Evolutionary conservation across 2,888 invertebrate genomes (phyloP).

Genomic region (Dorcus hopei): DNA sequence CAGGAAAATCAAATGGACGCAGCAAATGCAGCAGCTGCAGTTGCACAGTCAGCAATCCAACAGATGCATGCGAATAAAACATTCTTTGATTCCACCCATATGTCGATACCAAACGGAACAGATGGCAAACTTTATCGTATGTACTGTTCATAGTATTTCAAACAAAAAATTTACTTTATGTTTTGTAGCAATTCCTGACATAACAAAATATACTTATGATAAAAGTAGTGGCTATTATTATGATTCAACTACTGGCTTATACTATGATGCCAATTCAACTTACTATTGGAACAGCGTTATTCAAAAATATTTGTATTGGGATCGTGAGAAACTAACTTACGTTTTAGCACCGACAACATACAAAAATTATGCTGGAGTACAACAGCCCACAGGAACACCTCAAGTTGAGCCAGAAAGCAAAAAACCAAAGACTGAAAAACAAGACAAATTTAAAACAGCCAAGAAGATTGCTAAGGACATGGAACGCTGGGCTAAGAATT

Average conservation of each 20-base stretch:
- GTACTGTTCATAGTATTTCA: slow-evolving; percentile 28
- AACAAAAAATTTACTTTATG: neutral
- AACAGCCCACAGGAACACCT: slow-evolving; percentile 32
- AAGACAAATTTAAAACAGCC: slow-evolving; percentile 94
- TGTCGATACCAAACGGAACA: slow-evolving; percentile 58
- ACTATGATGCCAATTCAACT: slow-evolving; percentile 93
- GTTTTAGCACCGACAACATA: slow-evolving; percentile 50
- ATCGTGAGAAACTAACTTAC: slow-evolving; percentile 67
- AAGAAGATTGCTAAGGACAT: slow-evolving; percentile 96
- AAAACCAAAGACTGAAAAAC: slow-evolving; percentile 72
- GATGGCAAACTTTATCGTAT: slow-evolving; percentile 65
- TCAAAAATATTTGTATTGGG: slow-evolving; percentile 94
- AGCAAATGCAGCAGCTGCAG: slow-evolving; percentile 83
- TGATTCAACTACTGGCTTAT: slow-evolving; percentile 87
- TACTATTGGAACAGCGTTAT: slow-evolving; percentile 94
- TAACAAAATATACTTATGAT: slow-evolving; percentile 89
- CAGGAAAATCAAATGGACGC: slow-evolving; percentile 65
- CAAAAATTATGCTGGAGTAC: slow-evolving; percentile 31
- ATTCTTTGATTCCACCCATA: slow-evolving; percentile 48
- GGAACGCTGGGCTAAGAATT: slow-evolving; percentile 94
- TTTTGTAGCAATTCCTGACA: slow-evolving; percentile 72
- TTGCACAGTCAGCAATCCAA: slow-evolving; percentile 82
- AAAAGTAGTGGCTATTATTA: slow-evolving; percentile 95
- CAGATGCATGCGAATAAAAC: slow-evolving; percentile 55
- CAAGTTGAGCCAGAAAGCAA: slow-evolving; percentile 48